Base-by-base conservation (phyloP, 2,113 vertebrate genomes). In the Alethe castanea region DNA sequence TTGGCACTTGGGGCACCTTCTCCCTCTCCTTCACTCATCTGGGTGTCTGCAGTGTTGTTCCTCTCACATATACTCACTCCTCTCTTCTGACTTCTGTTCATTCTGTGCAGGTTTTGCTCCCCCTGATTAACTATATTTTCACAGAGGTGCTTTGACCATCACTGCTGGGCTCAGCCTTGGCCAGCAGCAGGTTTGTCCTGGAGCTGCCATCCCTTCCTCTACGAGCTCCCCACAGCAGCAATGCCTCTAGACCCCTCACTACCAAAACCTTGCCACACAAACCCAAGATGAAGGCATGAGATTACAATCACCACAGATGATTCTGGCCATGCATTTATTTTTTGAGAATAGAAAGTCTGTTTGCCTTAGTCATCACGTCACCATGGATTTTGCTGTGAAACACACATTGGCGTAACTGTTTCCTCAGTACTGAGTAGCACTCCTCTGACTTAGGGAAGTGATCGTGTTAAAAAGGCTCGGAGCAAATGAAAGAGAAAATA, bases 221-320 rank as follows among this genome's bases (percentile, higher is more conserved):
- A 13, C 0, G 5, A 47, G 29, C 65, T 62, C n/a, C 56, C 35
- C 35, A 53, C 17, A 44, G 33, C 12, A 61, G 38, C 33, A 52
- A 19, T 0, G 1, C 28, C 64, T 61, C 28, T 4, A n/a, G 40
- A 53, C 6, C 8, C 24, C 40, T 47, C 38, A 14, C 56, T 6
- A 17, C 29, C 40, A 22, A 54, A 54, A 56, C 29, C 29, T 24
- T 40, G 29, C 29, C 47, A n/a, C 22, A 24, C 29, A 79, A 62
- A 29, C 24, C 6, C 47, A 19, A 0, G 1, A 20, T 0, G 1
- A 52, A 66, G 38, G n/a, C 14, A 50, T 35, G 38, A 61, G 47
- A 53, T 47, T 85, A 80, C 31, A 77, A 17, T 64, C n/a, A 65
- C 14, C 72, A 69, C 47, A 60, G 59, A 66, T 36, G 12, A 81